Percentiles rank a stretch among this genome's conserved stretches.
phyloP scores from a whole-genome alignment of 2,797 vertebrate species.

The Taenioides sp. region DNA sequence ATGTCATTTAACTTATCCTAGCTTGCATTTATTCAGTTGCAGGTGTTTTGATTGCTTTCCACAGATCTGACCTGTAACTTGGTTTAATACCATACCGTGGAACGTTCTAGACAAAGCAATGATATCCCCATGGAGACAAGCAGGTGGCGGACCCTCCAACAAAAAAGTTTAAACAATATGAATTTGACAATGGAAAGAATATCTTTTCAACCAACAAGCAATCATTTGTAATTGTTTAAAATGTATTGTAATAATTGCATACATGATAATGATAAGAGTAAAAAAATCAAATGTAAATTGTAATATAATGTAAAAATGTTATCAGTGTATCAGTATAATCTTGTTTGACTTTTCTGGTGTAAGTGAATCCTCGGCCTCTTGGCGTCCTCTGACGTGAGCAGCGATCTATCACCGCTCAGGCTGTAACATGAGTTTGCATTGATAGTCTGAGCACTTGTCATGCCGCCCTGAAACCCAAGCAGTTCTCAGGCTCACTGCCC shows the following conservation, averaged over 20 bases:
- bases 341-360: conserved; percentile 10
- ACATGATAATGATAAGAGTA: neutral
- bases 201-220: neutral
- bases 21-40: neutral
- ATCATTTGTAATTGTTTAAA: neutral
- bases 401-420: conserved; percentile 33
- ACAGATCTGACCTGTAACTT: neutral
- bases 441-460: conserved; percentile 34
- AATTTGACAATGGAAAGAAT: neutral
- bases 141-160: neutral
- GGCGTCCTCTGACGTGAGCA: conserved; percentile 27
- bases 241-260: neutral
- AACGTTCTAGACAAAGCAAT: neutral
- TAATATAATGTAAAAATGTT: neutral
- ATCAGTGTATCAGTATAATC: neutral
- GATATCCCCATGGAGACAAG: neutral
- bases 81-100: too few species aligned
- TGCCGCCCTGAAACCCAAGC: conserved; percentile 47
- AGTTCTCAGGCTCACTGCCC: conserved; percentile 29
- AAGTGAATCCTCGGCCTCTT: neutral
- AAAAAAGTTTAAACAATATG: neutral
- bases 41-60: neutral
- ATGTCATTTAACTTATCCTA: too few species aligned
- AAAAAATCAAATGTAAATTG: neutral
- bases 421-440: conserved; percentile 40